Evolutionary conservation across 2,888 invertebrate genomes (phyloP).

Genomic region (Coecobrya sp.): DNA sequence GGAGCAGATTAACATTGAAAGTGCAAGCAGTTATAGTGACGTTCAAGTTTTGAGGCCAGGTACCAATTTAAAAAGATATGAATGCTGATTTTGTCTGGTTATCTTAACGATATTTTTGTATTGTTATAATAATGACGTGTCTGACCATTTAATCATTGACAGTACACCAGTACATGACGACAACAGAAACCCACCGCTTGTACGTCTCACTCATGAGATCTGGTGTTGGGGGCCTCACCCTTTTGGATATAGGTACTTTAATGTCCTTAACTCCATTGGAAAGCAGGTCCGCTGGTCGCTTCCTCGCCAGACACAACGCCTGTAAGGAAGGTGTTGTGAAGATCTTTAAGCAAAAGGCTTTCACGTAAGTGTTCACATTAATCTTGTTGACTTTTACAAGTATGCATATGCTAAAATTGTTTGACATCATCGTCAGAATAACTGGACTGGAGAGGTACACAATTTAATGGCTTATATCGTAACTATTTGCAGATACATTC

Average conservation of each 20-base stretch:
- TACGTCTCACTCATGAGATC: conserved; percentile 47
- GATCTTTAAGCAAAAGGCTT: conserved; percentile 54
- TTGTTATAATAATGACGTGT: no score
- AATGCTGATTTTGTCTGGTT: neutral
- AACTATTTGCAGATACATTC: neutral
- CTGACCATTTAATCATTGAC: neutral
- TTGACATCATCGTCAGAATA: no score
- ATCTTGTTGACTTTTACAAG: no score
- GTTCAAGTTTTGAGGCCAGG: conserved; percentile 44
- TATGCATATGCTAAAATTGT: no score
- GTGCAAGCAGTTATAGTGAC: neutral
- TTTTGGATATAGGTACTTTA: conserved; percentile 29
- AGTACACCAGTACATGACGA: neutral
- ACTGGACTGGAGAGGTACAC: no score
- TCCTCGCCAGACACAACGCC: conserved; percentile 52
- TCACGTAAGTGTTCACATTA: conserved; percentile 36
- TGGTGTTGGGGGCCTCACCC: conserved; percentile 65
- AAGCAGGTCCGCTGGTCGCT: conserved; percentile 70
- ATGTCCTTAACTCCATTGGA: conserved; percentile 66
- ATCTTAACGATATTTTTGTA: no score
- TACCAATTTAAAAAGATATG: neutral
- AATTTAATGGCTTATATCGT: no score
- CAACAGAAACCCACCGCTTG: neutral
- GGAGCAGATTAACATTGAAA: conserved; percentile 25
- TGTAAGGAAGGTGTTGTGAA: conserved; percentile 54